A percentile compares a stretch with the other conserved stretches of the same genome.
Evolutionary conservation across 2,797 vertebrate genomes (phyloP).

Genomic region (Hemibagrus guttatus): DNA sequence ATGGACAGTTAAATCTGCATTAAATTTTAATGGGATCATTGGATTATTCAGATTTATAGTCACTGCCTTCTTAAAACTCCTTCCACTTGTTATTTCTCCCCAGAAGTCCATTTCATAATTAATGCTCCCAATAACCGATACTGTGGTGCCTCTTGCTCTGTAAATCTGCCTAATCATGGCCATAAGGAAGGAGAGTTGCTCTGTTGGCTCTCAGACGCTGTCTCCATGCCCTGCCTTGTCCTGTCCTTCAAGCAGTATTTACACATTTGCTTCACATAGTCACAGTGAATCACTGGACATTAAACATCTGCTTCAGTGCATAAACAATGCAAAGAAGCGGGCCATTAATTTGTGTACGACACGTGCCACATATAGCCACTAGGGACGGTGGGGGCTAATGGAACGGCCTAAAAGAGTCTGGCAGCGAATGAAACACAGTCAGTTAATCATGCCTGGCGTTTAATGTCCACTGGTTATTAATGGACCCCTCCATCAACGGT

Average conservation of each 20-base stretch:
- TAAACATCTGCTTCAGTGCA: conserved; percentile 55
- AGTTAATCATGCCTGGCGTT: conserved; percentile 40
- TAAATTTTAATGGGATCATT: conserved; percentile 66
- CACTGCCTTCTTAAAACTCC: conserved; percentile 60
- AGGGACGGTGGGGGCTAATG: conserved; percentile 25
- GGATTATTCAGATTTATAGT: conserved; percentile 63
- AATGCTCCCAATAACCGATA: conserved; percentile 59
- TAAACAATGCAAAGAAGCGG: conserved; percentile 28
- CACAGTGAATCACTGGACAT: conserved; percentile 37
- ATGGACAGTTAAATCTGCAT: conserved; percentile 64
- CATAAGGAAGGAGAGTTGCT: conserved; percentile 42
- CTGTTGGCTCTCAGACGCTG: conserved; percentile 15
- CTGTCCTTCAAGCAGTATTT: conserved; percentile 65
- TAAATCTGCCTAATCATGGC: conserved; percentile 61
- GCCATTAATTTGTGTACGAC: conserved; percentile 31
- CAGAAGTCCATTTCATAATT: conserved; percentile 63
- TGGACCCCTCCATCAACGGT: conserved; percentile 32
- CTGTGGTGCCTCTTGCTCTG: conserved; percentile 47
- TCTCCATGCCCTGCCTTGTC: conserved; percentile 16
- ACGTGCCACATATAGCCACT: conserved; percentile 10
- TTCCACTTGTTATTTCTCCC: conserved; percentile 64
- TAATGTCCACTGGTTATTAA: conserved; percentile 43
- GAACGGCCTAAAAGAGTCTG: conserved; percentile 19
- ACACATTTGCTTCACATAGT: conserved; percentile 65
- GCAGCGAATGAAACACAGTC: conserved; percentile 28